phyloP scores from a whole-genome alignment of 1,140 invertebrate genomes.

The Drosophila melanogaster region Release_6_plus_ISO1_MT NC_004354.4:4664001-4664500 shows the following conservation, averaged over 20 bases:
- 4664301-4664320: slow-evolving; percentile 45
- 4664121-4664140: slow-evolving; percentile 24
- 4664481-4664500: not conserved
- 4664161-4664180: slow-evolving; percentile 56
- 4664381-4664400: slow-evolving; percentile 44
- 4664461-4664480: too few relatives aligned
- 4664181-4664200: slow-evolving; percentile 17
- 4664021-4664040: slow-evolving; percentile 9
- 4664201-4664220: not conserved
- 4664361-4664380: slow-evolving; percentile 51
- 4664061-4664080: slow-evolving; percentile 50
- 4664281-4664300: slow-evolving; percentile 55
- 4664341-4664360: slow-evolving; percentile 30
- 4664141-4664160: not conserved
- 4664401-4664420: not conserved
- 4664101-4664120: not conserved
- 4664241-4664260: not conserved
- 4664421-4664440: not conserved
- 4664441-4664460: too few relatives aligned
- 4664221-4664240: not conserved
- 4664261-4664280: slow-evolving; percentile 16
- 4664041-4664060: slow-evolving; percentile 41
- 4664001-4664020: slow-evolving; percentile 14
- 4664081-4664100: slow-evolving; percentile 31
- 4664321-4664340: slow-evolving; percentile 62